Base-by-base conservation (phyloP, 2,888 invertebrate genomes). In the Yponomeuta cagnagella region DNA sequence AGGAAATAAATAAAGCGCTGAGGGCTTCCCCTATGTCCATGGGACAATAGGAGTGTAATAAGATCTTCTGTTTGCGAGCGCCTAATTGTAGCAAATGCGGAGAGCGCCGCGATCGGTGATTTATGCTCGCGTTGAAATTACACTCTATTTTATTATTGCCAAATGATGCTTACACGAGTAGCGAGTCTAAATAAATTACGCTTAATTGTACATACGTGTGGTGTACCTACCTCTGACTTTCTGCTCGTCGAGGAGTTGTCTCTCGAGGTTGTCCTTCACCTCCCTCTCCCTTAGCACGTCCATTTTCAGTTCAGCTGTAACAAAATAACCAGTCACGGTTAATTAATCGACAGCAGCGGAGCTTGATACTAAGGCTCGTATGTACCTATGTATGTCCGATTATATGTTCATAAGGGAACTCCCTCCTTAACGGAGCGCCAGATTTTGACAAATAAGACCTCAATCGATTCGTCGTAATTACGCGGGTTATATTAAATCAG, bases 271-370 rank as follows among this genome's bases (percentile, higher is more conserved):
- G 92, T 98, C 98, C 92, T 98, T 96, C 74, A 97, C 95, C 93
- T 98, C 98, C 81, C 98, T 93, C 92, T 98, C 98, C 81, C 98
- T 94, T 76, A 98, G 93, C 74, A 98, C 96, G 90, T 98, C 98
- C 97, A 98, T 97, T 93, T 98, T 98, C 78, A 98, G 93, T 93
- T 98, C 98, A 85, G 98, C 98, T 98, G 95, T 71, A 95, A 95
- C 85, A 91, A 89, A 78, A 79, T 76, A 74, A 75, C 23, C 23
- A 23, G 23, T 23, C 23, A 23, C 23, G 23, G 23, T 15, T 64
- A 10, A 67, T 31, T 65, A 10, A 65, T 6, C 2, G 43, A 43
- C 43, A 9, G 43, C 43, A 6, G 8, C 1, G 43, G 0, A 33
- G 33, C 8, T 8, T 6, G 9, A 5, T 5, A 43, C 9, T 5